A percentile compares a stretch with the other conserved stretches of the same genome.
These are phyloP conservation scores for Stomorhina lunata DNA, from an alignment of 2,888 invertebrate genomes.

Conservation along the genomic window DNA sequence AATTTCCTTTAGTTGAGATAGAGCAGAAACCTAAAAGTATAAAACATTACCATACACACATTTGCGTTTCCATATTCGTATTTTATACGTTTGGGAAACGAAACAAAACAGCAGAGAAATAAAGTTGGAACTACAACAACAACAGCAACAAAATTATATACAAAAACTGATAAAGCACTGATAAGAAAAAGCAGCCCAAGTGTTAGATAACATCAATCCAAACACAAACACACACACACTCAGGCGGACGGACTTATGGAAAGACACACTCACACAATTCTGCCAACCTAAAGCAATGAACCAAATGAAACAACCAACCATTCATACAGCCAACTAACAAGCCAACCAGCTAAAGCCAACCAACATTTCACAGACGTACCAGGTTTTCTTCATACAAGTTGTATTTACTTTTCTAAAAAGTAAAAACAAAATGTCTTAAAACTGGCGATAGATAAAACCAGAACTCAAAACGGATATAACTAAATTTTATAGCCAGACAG, in stretches of 20 bases:
- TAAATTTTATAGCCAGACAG: slow-evolving; percentile 26
- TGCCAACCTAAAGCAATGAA: slow-evolving; percentile 54
- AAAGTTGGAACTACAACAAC: slow-evolving; percentile 37
- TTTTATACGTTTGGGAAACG: slow-evolving; percentile 51
- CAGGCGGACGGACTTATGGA: too few species aligned
- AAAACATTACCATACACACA: slow-evolving; percentile 46
- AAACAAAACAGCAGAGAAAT: slow-evolving; percentile 40
- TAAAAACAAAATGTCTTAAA: slow-evolving; percentile 11
- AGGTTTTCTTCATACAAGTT: slow-evolving; percentile 68
- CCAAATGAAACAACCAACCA: slow-evolving; percentile 3
- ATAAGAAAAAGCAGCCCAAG: slow-evolving; percentile 77
- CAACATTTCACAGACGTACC: slow-evolving; percentile 41
- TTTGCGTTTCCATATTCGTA: slow-evolving; percentile 42
- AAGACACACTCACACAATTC: slow-evolving; percentile 32
- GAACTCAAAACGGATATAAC: slow-evolving; percentile 57
- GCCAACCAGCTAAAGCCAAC: slow-evolving; percentile 50
- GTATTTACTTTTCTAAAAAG: background rate
- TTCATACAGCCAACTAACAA: too few species aligned
- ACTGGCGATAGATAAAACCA: background rate
- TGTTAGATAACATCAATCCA: slow-evolving; percentile 77
- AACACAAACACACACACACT: slow-evolving; percentile 45
- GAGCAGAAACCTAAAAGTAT: background rate
- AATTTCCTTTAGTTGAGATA: slow-evolving; percentile 49
- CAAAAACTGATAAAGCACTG: slow-evolving; percentile 78
- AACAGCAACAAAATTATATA: slow-evolving; percentile 66